Evolutionary conservation across 2,113 vertebrate species (phyloP), one percentile per base, ranked within the genome.

Genomic region (Xyrauchen texanus): DNA sequence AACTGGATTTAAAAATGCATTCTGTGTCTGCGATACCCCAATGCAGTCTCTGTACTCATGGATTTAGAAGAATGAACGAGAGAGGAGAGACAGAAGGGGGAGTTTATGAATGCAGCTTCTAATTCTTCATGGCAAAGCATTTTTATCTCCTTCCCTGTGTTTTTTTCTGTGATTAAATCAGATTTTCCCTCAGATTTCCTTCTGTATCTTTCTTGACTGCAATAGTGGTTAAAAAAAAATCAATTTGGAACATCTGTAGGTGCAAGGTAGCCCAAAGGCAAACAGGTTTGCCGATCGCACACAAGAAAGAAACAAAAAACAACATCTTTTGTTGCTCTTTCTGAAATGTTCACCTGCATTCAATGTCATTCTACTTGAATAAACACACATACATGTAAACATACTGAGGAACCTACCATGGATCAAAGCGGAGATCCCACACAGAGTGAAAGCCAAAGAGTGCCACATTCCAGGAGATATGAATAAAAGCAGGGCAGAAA

Each of bases 391-490:
- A 57, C 60, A 72, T 62, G 63, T 68, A 64, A 60, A 77, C 6
- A 72, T 42, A 63, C 62, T 77, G 66, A 76, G 63, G 49, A 74
- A 81, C 93, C 90, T 90, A 94, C 93, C 93, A 60, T 91, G 91
- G 80, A 94, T 88, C 87, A 93, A 76, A 85, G 91, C 88, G 42
- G 82, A 92, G 81, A 92, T 88, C 86, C 89, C 90, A 87, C 86
- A 90, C 68, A 93, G 87, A 79, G 92, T 86, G 78, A 94, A 88
- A 88, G 86, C 89, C 82, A 84, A 85, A 79, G 91, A 91, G 86
- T 84, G 84, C 91, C 92, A 93, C 93, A 93, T 94, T 87, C 88
- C 91, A 89, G 80, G 84, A 85, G 68, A 61, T 75, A 84, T 53
- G 7, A 74, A 61, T 52, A 74, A 70, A 64, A 80, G 74, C 85